These are phyloP conservation scores for Camponotus pennsylvanicus DNA, from an alignment of 1,140 invertebrate species.

Conservation along the genomic window DNA sequence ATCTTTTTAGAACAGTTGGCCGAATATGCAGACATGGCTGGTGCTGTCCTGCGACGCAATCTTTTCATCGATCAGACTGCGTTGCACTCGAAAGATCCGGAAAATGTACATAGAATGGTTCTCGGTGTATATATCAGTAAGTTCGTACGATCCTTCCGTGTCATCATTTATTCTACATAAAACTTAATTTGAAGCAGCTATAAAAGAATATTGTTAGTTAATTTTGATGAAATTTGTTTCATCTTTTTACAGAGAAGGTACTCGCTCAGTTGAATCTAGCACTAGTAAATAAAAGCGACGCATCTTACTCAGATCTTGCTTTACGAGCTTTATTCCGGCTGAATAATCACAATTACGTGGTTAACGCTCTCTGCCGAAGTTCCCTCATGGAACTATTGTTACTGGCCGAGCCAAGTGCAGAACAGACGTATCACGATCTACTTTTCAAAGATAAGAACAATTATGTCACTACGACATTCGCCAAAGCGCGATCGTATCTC, in stretches of 20 bases:
- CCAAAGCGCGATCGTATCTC: conserved; percentile 81
- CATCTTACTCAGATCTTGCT: conserved; percentile 92
- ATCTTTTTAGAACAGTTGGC: conserved; percentile 95
- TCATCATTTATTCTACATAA: not conserved
- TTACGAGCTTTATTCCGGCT: conserved; percentile 95
- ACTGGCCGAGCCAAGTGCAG: conserved; percentile 93
- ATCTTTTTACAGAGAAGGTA: conserved; percentile 91
- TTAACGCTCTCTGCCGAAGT: conserved; percentile 95
- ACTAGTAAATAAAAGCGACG: conserved; percentile 94
- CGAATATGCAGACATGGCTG: conserved; percentile 92
- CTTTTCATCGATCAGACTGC: conserved; percentile 86
- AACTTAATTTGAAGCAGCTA: conserved; percentile 16
- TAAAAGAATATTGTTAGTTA: conserved; percentile 6
- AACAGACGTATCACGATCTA: conserved; percentile 93
- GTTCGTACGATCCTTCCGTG: conserved; percentile 52
- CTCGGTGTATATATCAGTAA: conserved; percentile 93
- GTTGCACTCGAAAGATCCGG: conserved; percentile 85
- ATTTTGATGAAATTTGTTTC: conserved; percentile 16
- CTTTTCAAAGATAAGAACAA: conserved; percentile 81
- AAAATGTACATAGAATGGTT: conserved; percentile 87
- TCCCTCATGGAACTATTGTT: conserved; percentile 93
- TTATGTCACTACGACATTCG: conserved; percentile 82
- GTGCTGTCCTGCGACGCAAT: conserved; percentile 87
- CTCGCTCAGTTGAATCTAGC: conserved; percentile 94
- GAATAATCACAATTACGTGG: conserved; percentile 97